Evolutionary conservation across 2,797 vertebrate species (phyloP).

Genomic region (Fundulus diaphanus): DNA sequence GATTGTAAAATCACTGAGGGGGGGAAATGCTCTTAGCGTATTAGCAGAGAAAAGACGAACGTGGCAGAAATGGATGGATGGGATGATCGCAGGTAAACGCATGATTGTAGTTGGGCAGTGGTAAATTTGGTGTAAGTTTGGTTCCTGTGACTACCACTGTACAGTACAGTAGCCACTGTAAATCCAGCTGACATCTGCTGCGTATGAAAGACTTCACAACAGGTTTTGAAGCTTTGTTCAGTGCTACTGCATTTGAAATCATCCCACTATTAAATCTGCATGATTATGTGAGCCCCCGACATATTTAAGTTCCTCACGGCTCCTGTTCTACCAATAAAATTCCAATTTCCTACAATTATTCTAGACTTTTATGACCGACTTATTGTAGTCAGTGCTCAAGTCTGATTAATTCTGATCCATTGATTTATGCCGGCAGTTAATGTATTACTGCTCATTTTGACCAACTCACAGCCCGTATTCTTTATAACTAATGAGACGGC

Average conservation of each 20-base stretch:
- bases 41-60: constrained; percentile 79
- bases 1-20: constrained; percentile 84
- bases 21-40: constrained; percentile 81
- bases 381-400: constrained; percentile 1
- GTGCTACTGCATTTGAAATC: background rate
- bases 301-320: background rate
- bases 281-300: background rate
- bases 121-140: constrained; percentile 18
- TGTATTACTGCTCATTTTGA: background rate
- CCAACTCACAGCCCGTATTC: too few species aligned
- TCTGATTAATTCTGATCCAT: background rate
- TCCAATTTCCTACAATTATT: background rate
- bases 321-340: background rate
- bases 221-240: background rate
- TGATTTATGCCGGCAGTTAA: background rate
- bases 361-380: background rate
- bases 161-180: background rate
- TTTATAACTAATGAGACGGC: background rate
- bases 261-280: constrained; percentile 1
- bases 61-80: constrained; percentile 50
- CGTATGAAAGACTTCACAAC: constrained; percentile 4
- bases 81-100: constrained; percentile 59
- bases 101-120: constrained; percentile 39
- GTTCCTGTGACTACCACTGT: constrained; percentile 6
- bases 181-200: constrained; percentile 19